phyloP scores from a whole-genome alignment of 2,888 invertebrate species.

The Drosophila merina region DNA sequence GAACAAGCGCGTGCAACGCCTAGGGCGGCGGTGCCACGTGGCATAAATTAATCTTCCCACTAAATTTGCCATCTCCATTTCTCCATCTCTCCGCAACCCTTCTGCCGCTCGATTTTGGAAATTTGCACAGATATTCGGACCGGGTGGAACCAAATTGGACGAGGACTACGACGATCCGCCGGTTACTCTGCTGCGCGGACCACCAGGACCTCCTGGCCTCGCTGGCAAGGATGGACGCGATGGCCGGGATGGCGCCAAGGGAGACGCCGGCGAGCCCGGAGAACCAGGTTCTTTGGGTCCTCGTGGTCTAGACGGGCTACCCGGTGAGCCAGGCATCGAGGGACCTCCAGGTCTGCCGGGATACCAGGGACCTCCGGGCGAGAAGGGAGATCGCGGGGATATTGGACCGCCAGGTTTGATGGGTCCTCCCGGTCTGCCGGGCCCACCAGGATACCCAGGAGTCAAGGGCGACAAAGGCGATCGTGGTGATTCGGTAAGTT shows the following conservation, averaged over 20 bases:
- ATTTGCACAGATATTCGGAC: slow-evolving; percentile 81
- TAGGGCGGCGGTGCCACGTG: slow-evolving; percentile 66
- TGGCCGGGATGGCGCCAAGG: slow-evolving; percentile 84
- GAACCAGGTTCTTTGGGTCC: slow-evolving; percentile 90
- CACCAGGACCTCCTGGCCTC: slow-evolving; percentile 87
- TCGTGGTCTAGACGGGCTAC: slow-evolving; percentile 89
- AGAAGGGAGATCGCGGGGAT: slow-evolving; percentile 91
- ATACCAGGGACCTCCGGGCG: slow-evolving; percentile 93
- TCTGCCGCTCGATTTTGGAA: slow-evolving; percentile 20
- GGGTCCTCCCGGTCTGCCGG: slow-evolving; percentile 95
- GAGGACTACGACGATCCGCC: slow-evolving; percentile 84
- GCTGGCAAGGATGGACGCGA: slow-evolving; percentile 83
- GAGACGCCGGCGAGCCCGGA: slow-evolving; percentile 89
- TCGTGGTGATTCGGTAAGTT: slow-evolving; percentile 95
- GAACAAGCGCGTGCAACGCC: slow-evolving; percentile 59
- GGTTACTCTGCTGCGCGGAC: slow-evolving; percentile 86
- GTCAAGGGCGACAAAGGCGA: slow-evolving; percentile 96
- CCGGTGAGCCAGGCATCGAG: slow-evolving; percentile 92
- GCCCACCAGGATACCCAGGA: slow-evolving; percentile 94
- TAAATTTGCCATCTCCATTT: slow-evolving; percentile 59
- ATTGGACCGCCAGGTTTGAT: slow-evolving; percentile 97
- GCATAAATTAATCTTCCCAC: slow-evolving; percentile 71
- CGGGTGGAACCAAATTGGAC: slow-evolving; percentile 83
- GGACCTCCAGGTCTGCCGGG: slow-evolving; percentile 93
- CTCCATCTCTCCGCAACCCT: slow-evolving; percentile 6